A percentile compares a stretch with the other conserved stretches of the same genome.
Evolutionary conservation across 2,888 invertebrate species (phyloP).

Genomic region (Argynnis bischoffii): DNA sequence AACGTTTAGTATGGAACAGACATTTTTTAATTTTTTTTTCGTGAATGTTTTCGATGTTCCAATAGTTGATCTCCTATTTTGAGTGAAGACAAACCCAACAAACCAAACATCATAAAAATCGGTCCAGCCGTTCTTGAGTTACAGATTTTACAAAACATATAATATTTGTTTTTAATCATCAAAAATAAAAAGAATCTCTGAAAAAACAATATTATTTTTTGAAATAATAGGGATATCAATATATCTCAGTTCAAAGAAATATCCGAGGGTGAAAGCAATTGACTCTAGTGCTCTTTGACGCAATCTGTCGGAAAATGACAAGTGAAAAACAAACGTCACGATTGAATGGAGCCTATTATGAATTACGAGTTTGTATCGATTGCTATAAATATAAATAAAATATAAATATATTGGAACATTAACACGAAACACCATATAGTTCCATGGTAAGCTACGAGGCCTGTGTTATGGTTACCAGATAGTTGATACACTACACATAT

Average conservation of each 20-base stretch:
- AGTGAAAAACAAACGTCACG: constrained; percentile 62
- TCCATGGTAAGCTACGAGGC: no score
- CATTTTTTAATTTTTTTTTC: no score
- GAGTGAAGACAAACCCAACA: no score
- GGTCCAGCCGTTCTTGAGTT: no score
- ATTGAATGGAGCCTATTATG: constrained; percentile 31
- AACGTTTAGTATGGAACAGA: no score
- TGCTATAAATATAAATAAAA: constrained; percentile 2
- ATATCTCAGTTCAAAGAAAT: constrained; percentile 40
- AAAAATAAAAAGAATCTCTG: not conserved
- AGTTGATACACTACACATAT: no score
- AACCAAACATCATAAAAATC: no score
- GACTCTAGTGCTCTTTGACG: constrained; percentile 49
- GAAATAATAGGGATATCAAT: constrained; percentile 21
- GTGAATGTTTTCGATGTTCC: no score
- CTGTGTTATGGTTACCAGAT: no score
- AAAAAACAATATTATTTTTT: constrained; percentile 5
- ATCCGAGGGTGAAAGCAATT: constrained; percentile 46
- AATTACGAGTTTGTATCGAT: constrained; percentile 17
- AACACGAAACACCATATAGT: not conserved
- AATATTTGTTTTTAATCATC: no score
- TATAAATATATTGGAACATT: not conserved
- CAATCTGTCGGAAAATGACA: constrained; percentile 65
- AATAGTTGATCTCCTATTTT: no score
- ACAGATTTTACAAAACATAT: no score